These are phyloP conservation scores for Tapera naevia DNA, from an alignment of 2,797 vertebrate species.

Conservation along the genomic window DNA sequence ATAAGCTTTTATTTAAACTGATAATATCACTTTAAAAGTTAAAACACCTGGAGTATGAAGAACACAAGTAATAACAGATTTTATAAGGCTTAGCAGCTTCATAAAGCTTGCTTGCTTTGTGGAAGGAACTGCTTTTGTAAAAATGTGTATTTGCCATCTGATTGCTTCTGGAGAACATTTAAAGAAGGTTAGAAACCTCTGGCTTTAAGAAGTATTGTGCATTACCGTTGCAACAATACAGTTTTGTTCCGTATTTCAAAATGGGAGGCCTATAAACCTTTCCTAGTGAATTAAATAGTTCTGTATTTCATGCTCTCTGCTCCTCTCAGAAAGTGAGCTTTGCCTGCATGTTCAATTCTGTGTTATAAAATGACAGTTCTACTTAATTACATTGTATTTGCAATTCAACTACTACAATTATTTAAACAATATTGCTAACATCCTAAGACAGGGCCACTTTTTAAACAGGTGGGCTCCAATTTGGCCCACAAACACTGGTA, in stretches of 20 bases:
- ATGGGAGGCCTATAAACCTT: conserved; percentile 39
- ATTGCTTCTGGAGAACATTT: conserved; percentile 74
- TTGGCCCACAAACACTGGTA: not conserved
- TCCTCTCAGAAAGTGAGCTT: not conserved
- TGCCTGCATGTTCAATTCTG: not conserved
- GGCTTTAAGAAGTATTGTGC: conserved; percentile 46
- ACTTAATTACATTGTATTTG: conserved; percentile 39
- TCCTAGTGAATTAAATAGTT: conserved; percentile 27
- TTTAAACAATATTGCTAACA: conserved; percentile 24
- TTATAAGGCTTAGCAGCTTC: conserved; percentile 68
- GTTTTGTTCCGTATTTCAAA: conserved; percentile 10
- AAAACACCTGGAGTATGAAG: conserved; percentile 67
- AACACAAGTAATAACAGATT: conserved; percentile 71
- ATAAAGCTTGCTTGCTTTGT: conserved; percentile 59
- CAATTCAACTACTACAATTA: conserved; percentile 18
- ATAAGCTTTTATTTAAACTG: conserved; percentile 79
- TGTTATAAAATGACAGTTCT: conserved; percentile 3
- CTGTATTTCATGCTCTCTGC: conserved; percentile 28
- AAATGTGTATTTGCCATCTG: conserved; percentile 71
- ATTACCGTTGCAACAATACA: conserved; percentile 44
- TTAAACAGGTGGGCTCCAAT: not conserved
- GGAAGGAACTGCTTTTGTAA: conserved; percentile 66
- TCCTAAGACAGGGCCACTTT: not conserved
- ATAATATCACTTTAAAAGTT: conserved; percentile 76
- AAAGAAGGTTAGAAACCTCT: conserved; percentile 63